Conservation (phyloP, 2,888 invertebrate species). For the Ormyrus labotus region DNA sequence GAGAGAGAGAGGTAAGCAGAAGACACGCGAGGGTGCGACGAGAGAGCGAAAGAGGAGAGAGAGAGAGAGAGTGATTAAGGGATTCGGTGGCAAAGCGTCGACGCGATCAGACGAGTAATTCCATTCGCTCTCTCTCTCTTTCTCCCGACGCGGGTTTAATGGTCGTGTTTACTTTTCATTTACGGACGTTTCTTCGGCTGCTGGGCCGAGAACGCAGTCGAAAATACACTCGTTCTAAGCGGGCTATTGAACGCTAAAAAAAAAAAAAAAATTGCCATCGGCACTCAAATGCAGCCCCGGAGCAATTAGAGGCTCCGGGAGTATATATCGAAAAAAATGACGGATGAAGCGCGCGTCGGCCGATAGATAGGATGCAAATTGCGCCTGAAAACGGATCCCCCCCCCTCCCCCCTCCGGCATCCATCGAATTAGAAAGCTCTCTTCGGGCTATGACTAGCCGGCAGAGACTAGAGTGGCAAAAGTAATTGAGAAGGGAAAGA, state of each 20-base stretch:
- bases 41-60: conserved; percentile 28
- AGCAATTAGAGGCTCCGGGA: conserved; percentile 14
- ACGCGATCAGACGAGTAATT: conserved; percentile 52
- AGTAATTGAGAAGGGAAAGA: conserved; percentile 38
- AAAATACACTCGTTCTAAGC: no score
- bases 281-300: background rate
- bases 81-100: conserved; percentile 52
- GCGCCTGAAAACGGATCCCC: conserved; percentile 17
- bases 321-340: background rate
- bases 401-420: conserved; percentile 12
- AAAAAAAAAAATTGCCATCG: background rate
- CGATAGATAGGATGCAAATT: conserved; percentile 35
- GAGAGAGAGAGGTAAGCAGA: background rate
- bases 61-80: conserved; percentile 53
- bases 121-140: conserved; percentile 36
- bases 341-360: background rate
- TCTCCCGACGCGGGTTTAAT: conserved; percentile 4
- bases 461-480: conserved; percentile 34
- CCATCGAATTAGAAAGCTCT: conserved; percentile 45
- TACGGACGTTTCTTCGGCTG: background rate
- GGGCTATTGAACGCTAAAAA: no score
- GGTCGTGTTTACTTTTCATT: conserved; percentile 50
- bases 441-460: background rate
- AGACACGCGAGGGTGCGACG: no score
- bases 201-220: no score